Percentiles rank a stretch among this genome's conserved stretches.
These are phyloP conservation scores for Sepioteuthis lessoniana DNA, from an alignment of 2,888 invertebrate species.

Conservation along the genomic window DNA sequence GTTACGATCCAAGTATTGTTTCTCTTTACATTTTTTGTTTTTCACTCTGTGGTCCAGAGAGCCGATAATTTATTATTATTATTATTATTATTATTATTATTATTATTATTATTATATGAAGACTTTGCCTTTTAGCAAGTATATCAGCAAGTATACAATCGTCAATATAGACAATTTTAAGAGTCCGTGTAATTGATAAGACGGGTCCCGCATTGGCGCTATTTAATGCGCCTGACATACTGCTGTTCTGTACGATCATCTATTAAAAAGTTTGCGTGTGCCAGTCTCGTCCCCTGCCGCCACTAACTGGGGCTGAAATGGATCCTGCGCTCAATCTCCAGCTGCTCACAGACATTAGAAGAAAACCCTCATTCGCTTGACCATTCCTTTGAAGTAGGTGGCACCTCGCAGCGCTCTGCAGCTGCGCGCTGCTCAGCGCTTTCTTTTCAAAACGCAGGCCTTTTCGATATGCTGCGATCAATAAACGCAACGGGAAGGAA, in stretches of 20 bases:
- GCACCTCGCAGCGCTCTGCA: conserved; percentile 23
- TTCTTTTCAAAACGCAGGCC: background rate
- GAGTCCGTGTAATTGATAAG: background rate
- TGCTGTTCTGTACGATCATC: background rate
- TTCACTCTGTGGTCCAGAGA: no score
- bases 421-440: background rate
- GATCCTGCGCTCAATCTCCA: background rate
- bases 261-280: background rate
- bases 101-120: background rate
- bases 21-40: no score
- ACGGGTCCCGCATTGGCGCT: conserved; percentile 4
- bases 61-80: background rate
- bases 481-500: background rate
- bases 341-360: background rate
- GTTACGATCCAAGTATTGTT: no score
- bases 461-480: background rate
- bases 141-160: background rate
- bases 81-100: background rate
- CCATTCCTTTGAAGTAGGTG: conserved; percentile 33
- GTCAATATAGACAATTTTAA: background rate
- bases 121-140: background rate
- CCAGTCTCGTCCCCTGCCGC: background rate
- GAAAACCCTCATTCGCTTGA: conserved; percentile 23
- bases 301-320: background rate
- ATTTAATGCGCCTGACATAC: background rate